These are phyloP conservation scores for Eucriotettix oculatus DNA, from an alignment of 2,888 invertebrate genomes.

Conservation along the genomic window DNA sequence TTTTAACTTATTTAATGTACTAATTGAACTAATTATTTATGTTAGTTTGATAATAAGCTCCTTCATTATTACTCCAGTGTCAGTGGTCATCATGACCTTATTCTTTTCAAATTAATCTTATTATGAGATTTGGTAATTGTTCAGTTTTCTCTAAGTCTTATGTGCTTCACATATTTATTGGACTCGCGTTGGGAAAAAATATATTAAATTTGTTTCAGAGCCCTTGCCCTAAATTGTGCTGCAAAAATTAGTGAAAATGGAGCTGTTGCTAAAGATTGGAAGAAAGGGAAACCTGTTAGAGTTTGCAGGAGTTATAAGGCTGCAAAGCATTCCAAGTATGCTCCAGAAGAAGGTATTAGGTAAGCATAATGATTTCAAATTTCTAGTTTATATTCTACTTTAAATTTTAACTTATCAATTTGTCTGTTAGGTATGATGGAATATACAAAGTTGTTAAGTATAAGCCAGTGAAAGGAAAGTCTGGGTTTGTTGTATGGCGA, in stretches of 20 bases:
- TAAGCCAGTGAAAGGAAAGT: slow-evolving; percentile 57
- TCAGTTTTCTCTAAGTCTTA: no score
- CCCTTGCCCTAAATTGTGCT: slow-evolving; percentile 61
- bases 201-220: slow-evolving; percentile 28
- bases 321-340: slow-evolving; percentile 57
- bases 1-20: no score
- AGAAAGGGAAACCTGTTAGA: slow-evolving; percentile 55
- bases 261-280: slow-evolving; percentile 55
- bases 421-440: slow-evolving; percentile 52
- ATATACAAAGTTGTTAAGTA: slow-evolving; percentile 76
- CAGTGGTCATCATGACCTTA: no score
- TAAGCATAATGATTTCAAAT: slow-evolving; percentile 14
- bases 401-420: background rate
- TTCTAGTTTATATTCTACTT: no score
- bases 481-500: slow-evolving; percentile 66
- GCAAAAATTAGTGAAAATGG: slow-evolving; percentile 49
- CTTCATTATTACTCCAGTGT: no score
- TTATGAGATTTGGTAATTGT: no score
- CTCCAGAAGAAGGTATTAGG: slow-evolving; percentile 55
- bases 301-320: slow-evolving; percentile 63
- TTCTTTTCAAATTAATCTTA: background rate
- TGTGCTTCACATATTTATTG: background rate
- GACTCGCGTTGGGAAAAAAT: background rate
- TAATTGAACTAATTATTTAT: no score
- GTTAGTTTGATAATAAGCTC: no score